Evolutionary conservation across 2,113 vertebrate genomes (phyloP), one percentile per base, ranked within the genome.

Genomic region (Lasiurus borealis): DNA sequence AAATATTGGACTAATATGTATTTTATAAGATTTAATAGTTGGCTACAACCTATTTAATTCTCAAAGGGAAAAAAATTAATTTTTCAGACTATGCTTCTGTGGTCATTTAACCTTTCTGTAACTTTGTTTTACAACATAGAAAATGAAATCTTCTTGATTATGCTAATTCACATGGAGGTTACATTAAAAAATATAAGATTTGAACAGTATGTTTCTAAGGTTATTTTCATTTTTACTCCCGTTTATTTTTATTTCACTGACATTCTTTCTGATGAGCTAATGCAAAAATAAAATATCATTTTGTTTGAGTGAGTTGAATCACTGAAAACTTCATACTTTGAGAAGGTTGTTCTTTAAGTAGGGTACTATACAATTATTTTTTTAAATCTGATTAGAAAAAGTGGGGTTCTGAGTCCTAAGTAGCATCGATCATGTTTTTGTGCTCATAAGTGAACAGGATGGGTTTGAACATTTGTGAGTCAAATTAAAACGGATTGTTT

Each of bases 241-340:
- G 87, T 57, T 87, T 72, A 71, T 87, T 81, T 83, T 91, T 78
- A 54, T 73, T 12, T 78, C 62, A 52, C 31, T 94, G 82, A 75
- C 46, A 77, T 90, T 88, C 12, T 88, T 95, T 89, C 44, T 72
- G 59, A 81, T 94, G 76, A 95, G 54, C 57, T 96, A 95, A 86
- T 76, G 31, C 23, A 68, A 34, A n/a, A 78, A 57, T 4, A 44
- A 25, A 46, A 95, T 62, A 96, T 48, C 92, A 27, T 10, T 44
- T 21, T n/a, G 1, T 6, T 29, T 81, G 15, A 86, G 16, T 87
- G 82, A 87, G 7, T 76, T 76, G 85, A 40, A 64, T 40, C 85
- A 85, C 2, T 73, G 46, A 90, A 92, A 92, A 93, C 10, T 46
- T 77, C 14, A 85, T 16, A 69, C 7, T 84, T 88, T 36, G 59